phyloP scores from a whole-genome alignment of 1,140 invertebrate genomes.

The Sarcophaga bullata region DNA sequence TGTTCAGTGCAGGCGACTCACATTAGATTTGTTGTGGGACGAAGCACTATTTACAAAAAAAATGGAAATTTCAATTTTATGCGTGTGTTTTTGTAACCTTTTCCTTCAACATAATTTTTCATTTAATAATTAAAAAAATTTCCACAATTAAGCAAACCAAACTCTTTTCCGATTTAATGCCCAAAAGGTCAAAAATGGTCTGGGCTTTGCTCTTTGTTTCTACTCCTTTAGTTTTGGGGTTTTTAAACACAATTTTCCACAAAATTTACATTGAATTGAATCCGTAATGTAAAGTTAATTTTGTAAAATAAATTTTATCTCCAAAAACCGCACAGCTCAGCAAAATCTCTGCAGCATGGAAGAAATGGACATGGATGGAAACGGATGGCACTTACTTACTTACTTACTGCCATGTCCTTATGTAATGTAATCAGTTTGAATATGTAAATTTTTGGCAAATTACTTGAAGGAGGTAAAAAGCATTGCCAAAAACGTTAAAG shows the following conservation, averaged over 20 bases:
- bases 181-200: background rate
- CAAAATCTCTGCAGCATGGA: too few species aligned
- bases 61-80: too few species aligned
- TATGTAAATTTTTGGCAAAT: background rate
- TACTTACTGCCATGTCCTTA: background rate
- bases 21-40: too few species aligned
- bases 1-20: too few species aligned
- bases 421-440: background rate
- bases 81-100: too few species aligned
- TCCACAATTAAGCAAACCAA: too few species aligned
- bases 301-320: background rate
- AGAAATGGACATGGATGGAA: too few species aligned
- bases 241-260: background rate
- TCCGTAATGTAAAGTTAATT: background rate
- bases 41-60: too few species aligned
- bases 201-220: too few species aligned
- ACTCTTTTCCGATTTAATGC: background rate
- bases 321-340: background rate
- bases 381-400: background rate
- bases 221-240: background rate
- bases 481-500: background rate
- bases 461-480: too few species aligned
- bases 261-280: constrained; percentile 3
- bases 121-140: too few species aligned
- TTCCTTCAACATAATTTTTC: too few species aligned